These are phyloP conservation scores for Calephelis perditalis DNA, from an alignment of 2,888 invertebrate species.

Conservation along the genomic window DNA sequence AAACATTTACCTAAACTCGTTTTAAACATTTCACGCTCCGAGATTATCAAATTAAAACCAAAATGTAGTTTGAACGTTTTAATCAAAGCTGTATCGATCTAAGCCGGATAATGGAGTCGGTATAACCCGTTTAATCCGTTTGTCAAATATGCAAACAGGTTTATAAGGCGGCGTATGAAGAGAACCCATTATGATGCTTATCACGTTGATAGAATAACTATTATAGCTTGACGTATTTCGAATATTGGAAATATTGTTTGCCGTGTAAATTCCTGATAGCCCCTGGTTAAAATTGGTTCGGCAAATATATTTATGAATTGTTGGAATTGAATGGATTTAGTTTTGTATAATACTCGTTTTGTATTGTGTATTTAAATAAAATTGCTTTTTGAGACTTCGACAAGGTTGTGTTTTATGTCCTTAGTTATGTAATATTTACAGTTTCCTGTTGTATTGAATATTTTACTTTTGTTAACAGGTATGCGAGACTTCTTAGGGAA, in stretches of 20 bases:
- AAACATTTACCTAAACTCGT: background rate
- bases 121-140: constrained; percentile 17
- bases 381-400: background rate
- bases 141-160: constrained; percentile 18
- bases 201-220: background rate
- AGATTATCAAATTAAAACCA: constrained; percentile 10
- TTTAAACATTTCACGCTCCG: background rate
- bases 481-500: constrained; percentile 1
- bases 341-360: constrained; percentile 1
- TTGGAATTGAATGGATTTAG: constrained; percentile 5
- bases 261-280: constrained; percentile 6
- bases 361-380: background rate
- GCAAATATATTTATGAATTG: constrained; percentile 7
- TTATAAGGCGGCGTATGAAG: constrained; percentile 11
- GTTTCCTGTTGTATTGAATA: constrained; percentile 10
- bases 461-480: constrained; percentile 12
- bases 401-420: background rate
- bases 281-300: constrained; percentile 10
- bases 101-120: constrained; percentile 19
- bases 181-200: constrained; percentile 8
- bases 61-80: constrained; percentile 10
- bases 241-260: background rate
- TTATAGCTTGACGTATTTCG: background rate
- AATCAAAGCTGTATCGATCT: constrained; percentile 15
- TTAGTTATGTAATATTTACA: constrained; percentile 5